These are phyloP conservation scores for Myiagra hebetior DNA, from an alignment of 2,113 vertebrate species.

Conservation along the genomic window DNA sequence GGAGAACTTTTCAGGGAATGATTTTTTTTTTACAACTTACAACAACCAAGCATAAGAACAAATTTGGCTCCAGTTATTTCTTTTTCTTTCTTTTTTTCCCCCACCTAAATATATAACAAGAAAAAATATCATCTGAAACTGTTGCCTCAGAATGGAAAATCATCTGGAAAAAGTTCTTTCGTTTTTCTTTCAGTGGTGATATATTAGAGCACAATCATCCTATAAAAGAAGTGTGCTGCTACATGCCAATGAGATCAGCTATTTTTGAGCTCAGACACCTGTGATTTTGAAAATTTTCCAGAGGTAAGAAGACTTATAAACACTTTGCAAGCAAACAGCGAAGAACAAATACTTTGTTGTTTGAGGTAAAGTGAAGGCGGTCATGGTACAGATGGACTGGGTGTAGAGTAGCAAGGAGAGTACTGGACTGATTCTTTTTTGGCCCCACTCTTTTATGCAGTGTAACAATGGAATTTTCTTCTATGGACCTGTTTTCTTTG, in stretches of 20 bases:
- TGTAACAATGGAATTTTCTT: neutral
- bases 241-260: neutral
- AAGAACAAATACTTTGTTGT: neutral
- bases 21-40: neutral
- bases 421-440: neutral
- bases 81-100: neutral
- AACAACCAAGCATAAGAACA: neutral
- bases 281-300: neutral
- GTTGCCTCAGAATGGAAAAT: neutral
- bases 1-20: neutral
- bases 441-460: neutral
- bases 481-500: neutral
- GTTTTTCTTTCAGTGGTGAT: neutral
- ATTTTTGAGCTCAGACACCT: neutral
- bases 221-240: neutral
- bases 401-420: neutral
- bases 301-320: neutral
- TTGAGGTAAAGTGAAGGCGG: neutral
- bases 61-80: neutral
- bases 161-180: neutral
- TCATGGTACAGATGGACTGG: neutral
- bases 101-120: neutral
- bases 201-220: neutral
- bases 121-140: neutral
- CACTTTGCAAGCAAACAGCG: neutral